Evolutionary conservation across 2,888 invertebrate species (phyloP).

Genomic region (Acanthacorydalis orientalis): DNA sequence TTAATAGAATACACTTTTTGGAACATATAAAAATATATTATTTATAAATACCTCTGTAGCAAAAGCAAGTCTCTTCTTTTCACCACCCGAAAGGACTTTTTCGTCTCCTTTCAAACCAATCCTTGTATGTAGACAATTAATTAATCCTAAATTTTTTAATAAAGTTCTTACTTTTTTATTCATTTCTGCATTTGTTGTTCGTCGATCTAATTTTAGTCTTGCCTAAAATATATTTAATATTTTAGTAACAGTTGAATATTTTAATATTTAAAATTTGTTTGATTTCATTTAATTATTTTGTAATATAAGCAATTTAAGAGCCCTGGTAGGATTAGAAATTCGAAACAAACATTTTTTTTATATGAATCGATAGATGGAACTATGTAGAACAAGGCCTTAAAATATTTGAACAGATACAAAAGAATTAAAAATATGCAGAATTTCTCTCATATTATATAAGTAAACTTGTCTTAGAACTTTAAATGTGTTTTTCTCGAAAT

Average conservation of each 20-base stretch:
- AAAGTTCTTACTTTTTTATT: conserved; percentile 50
- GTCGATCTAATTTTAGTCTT: conserved; percentile 58
- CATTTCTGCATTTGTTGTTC: conserved; percentile 40
- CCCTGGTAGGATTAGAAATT: no score
- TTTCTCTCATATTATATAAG: no score
- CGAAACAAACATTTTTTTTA: no score
- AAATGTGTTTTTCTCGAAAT: no score
- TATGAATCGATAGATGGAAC: no score
- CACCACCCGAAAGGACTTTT: conserved; percentile 84
- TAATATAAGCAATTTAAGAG: no score
- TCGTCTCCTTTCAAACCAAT: conserved; percentile 61
- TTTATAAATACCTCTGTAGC: conserved; percentile 79
- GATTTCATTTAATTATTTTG: neutral
- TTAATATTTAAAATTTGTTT: neutral
- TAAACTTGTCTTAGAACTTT: no score
- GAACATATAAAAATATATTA: no score
- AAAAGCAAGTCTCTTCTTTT: conserved; percentile 80
- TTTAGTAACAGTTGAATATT: conserved; percentile 4
- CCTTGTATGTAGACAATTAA: conserved; percentile 49
- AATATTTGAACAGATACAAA: no score
- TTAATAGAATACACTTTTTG: no score
- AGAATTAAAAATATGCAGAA: no score
- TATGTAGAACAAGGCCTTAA: no score
- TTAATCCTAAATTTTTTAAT: conserved; percentile 52
- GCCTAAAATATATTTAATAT: conserved; percentile 35